A percentile compares a stretch with the other conserved stretches of the same genome.
These are phyloP conservation scores for Macroteleia sp. DNA, from an alignment of 2,888 invertebrate species.

Conservation along the genomic window DNA sequence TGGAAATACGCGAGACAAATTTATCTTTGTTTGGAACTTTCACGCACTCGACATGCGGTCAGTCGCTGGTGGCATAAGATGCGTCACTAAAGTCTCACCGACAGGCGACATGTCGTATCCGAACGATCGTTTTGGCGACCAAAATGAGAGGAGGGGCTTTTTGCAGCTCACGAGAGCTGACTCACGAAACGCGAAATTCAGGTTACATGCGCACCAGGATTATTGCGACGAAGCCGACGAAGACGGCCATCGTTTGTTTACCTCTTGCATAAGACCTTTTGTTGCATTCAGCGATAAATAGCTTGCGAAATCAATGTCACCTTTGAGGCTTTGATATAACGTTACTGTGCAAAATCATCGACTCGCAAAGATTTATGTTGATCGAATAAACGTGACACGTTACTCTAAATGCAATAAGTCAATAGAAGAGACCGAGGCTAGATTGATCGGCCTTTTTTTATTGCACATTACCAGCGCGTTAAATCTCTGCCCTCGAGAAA, in stretches of 20 bases:
- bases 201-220: constrained; percentile 48
- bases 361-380: constrained; percentile 18
- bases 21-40: constrained; percentile 80
- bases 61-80: constrained; percentile 63
- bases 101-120: constrained; percentile 67
- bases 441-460: no score
- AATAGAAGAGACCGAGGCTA: no score
- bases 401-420: no score
- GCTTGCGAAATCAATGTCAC: constrained; percentile 52
- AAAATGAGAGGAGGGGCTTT: constrained; percentile 36
- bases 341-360: constrained; percentile 14
- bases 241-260: constrained; percentile 55
- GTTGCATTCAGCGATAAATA: constrained; percentile 57
- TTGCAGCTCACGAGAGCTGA: constrained; percentile 57
- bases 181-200: constrained; percentile 67
- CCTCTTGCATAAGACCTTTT: constrained; percentile 59
- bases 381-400: no score
- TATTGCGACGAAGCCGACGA: constrained; percentile 30
- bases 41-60: constrained; percentile 73
- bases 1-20: constrained; percentile 73
- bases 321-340: constrained; percentile 24
- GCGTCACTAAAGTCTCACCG: constrained; percentile 65
- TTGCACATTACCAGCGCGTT: no score
- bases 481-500: no score
- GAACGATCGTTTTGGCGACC: constrained; percentile 61